A percentile compares a stretch with the other conserved stretches of the same genome.
phyloP scores from a whole-genome alignment of 2,113 vertebrate genomes.

The Paraplagusia blochii region DNA sequence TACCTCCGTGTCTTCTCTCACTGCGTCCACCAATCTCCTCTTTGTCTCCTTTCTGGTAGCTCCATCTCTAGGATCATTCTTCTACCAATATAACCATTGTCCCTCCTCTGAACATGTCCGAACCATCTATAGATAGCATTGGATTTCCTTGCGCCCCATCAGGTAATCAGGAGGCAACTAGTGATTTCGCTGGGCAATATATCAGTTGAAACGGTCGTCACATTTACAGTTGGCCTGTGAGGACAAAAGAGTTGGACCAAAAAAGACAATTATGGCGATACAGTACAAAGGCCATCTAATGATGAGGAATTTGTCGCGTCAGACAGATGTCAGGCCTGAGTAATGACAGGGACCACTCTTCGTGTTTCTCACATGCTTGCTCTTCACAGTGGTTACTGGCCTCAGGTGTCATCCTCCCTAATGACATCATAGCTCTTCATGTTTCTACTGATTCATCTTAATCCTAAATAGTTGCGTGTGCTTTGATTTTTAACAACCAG shows the following conservation, averaged over 20 bases:
- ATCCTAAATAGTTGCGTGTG: too few species aligned
- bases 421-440: background rate
- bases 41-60: too few species aligned
- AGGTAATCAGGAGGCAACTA: too few species aligned
- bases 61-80: too few species aligned
- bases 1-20: too few species aligned
- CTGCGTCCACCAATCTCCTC: too few species aligned
- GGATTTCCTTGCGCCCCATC: too few species aligned
- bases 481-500: too few species aligned
- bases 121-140: too few species aligned
- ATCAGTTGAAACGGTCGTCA: constrained; percentile 13
- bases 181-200: constrained; percentile 10
- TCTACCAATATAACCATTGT: too few species aligned
- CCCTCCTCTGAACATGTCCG: too few species aligned
- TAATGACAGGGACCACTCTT: constrained; percentile 56
- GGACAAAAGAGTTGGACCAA: constrained; percentile 53
- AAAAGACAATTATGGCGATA: constrained; percentile 37
- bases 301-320: constrained; percentile 26
- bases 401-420: background rate
- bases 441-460: background rate
- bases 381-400: background rate
- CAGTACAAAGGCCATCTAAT: constrained; percentile 47
- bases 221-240: constrained; percentile 36
- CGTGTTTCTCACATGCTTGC: constrained; percentile 3
- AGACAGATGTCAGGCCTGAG: constrained; percentile 62